Evolutionary conservation across 2,797 vertebrate genomes (phyloP).

Genomic region (Nannoperca obscura): DNA sequence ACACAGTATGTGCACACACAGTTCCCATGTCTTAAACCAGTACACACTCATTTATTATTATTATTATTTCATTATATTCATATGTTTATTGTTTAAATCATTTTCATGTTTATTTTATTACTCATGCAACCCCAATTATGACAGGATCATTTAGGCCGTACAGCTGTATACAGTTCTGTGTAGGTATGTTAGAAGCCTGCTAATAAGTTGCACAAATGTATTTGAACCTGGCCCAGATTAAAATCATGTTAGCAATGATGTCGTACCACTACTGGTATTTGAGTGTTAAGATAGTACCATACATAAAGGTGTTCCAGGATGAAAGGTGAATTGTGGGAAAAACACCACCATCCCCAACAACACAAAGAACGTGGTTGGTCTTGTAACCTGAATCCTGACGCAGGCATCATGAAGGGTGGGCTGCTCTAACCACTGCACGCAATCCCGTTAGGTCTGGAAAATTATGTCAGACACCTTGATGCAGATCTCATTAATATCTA

Average conservation of each 20-base stretch:
- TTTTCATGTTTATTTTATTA: neutral
- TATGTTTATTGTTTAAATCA: neutral
- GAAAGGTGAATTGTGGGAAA: slow-evolving; percentile 29
- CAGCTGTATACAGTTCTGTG: neutral
- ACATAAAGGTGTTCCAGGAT: slow-evolving; percentile 31
- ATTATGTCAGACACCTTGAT: slow-evolving; percentile 23
- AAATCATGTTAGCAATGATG: slow-evolving; percentile 4
- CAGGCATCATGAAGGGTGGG: slow-evolving; percentile 37
- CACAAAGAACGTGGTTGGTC: slow-evolving; percentile 39
- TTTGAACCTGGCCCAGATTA: slow-evolving; percentile 7
- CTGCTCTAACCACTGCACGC: slow-evolving; percentile 29
- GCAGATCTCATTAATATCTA: neutral
- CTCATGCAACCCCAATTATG: neutral
- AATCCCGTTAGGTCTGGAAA: slow-evolving; percentile 24
- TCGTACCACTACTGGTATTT: slow-evolving; percentile 9
- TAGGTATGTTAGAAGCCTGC: neutral
- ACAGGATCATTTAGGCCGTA: neutral
- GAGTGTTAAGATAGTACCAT: neutral
- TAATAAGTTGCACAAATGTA: slow-evolving; percentile 10
- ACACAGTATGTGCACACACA: neutral
- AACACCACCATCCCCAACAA: slow-evolving; percentile 38
- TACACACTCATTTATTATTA: neutral
- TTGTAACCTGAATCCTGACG: slow-evolving; percentile 55
- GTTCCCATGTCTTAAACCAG: neutral
- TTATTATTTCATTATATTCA: neutral